phyloP scores from a whole-genome alignment of 2,888 invertebrate genomes.

The Eubasilissa splendida region DNA sequence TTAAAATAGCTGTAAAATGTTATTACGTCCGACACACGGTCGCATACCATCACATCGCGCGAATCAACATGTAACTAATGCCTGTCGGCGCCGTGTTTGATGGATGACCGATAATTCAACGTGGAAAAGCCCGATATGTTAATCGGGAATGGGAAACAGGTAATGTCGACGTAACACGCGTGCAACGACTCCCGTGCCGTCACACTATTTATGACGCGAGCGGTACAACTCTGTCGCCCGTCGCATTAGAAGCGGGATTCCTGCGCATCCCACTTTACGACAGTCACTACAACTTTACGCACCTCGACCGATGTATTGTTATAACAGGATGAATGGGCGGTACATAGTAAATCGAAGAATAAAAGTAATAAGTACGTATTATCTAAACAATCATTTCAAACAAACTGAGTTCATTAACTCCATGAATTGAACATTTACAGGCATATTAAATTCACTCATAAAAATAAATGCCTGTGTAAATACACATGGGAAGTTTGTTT shows the following conservation, averaged over 20 bases:
- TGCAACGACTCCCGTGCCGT: neutral
- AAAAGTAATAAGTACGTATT: too few relatives aligned
- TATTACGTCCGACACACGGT: neutral
- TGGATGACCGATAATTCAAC: neutral
- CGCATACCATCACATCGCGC: neutral
- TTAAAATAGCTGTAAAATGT: too few relatives aligned
- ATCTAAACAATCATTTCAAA: too few relatives aligned
- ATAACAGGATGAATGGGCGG: too few relatives aligned
- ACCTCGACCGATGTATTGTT: too few relatives aligned
- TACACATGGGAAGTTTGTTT: too few relatives aligned
- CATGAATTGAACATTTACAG: too few relatives aligned
- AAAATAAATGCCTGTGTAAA: too few relatives aligned
- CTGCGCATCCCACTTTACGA: neutral
- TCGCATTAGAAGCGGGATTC: neutral
- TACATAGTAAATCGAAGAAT: too few relatives aligned
- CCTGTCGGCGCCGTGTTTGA: neutral
- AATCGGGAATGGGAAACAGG: neutral
- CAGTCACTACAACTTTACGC: too few relatives aligned
- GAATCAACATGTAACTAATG: conserved; percentile 18
- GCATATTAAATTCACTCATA: too few relatives aligned
- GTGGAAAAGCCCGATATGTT: neutral
- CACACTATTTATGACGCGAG: conserved; percentile 7
- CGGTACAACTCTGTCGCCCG: neutral
- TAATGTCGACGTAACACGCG: conserved; percentile 17
- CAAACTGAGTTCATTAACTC: too few relatives aligned